Conservation (phyloP, 2,113 vertebrate genomes). For the Tympanuchus pallidicinctus region DNA sequence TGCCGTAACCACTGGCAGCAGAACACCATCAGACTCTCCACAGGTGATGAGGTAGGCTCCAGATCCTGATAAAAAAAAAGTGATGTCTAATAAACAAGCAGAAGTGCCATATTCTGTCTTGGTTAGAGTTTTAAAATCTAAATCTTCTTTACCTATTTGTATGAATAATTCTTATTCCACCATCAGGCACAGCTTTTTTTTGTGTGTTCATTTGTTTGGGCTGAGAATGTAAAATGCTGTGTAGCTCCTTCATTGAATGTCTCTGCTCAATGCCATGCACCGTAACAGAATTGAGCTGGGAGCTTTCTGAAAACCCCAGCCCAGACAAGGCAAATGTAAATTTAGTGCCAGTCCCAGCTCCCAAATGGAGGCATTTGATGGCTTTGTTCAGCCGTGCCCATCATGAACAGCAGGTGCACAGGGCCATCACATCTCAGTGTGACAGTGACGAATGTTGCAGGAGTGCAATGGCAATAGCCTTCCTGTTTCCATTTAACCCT, state of each 20-base stretch:
- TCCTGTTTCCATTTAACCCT: not conserved
- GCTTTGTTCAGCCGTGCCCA: rapidly evolving
- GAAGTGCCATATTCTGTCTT: not conserved
- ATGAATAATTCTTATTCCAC: not conserved
- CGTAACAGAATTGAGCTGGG: not conserved
- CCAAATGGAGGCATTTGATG: not conserved
- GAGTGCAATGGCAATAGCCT: not conserved
- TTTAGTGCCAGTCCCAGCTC: not conserved
- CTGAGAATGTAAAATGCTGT: not conserved
- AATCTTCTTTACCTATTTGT: not conserved
- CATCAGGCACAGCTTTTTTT: not conserved
- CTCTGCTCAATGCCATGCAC: not conserved
- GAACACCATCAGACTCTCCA: not conserved
- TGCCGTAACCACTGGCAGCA: not conserved
- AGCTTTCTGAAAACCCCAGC: not conserved
- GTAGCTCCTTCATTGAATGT: not conserved
- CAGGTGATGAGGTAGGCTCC: not conserved
- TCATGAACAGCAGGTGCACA: not conserved
- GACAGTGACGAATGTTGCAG: rapidly evolving
- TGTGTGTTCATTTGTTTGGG: not conserved
- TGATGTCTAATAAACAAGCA: not conserved
- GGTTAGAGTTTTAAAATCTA: not conserved
- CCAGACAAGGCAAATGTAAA: not conserved
- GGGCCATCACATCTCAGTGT: not conserved
- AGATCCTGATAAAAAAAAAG: not conserved